Conservation (phyloP, 1,140 invertebrate species). For the Nymphalis io region DNA sequence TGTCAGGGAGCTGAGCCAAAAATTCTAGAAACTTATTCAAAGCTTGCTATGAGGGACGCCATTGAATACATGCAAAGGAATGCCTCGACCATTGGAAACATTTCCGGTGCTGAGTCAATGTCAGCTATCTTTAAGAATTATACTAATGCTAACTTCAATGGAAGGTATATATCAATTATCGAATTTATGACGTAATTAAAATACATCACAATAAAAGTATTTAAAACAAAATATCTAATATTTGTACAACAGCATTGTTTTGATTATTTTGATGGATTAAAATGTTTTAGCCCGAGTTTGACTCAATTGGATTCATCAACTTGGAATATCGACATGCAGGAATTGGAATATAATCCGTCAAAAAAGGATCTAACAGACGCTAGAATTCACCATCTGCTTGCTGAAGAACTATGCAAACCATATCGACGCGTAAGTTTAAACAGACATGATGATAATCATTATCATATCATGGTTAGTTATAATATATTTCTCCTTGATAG, state of each 20-base stretch:
- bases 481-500: no score
- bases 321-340: constrained; percentile 95
- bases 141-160: constrained; percentile 89
- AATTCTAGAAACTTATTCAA: constrained; percentile 96
- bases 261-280: neutral
- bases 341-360: constrained; percentile 94
- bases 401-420: constrained; percentile 94
- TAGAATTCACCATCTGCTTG: constrained; percentile 94
- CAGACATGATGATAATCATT: no score
- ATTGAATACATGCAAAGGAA: constrained; percentile 94
- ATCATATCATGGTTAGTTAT: no score
- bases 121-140: constrained; percentile 94
- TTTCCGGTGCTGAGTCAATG: constrained; percentile 93
- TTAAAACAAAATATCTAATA: neutral
- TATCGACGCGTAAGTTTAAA: constrained; percentile 89
- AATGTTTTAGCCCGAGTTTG: constrained; percentile 85
- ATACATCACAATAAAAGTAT: neutral
- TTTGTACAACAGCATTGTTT: neutral
- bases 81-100: constrained; percentile 90
- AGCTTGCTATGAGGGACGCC: constrained; percentile 95
- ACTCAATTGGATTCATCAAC: constrained; percentile 89
- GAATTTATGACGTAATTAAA: neutral
- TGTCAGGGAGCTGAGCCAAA: constrained; percentile 92
- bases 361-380: constrained; percentile 95
- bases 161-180: constrained; percentile 82